These are phyloP conservation scores for Endotricha flammealis DNA, from an alignment of 2,888 invertebrate genomes.

Conservation along the genomic window DNA sequence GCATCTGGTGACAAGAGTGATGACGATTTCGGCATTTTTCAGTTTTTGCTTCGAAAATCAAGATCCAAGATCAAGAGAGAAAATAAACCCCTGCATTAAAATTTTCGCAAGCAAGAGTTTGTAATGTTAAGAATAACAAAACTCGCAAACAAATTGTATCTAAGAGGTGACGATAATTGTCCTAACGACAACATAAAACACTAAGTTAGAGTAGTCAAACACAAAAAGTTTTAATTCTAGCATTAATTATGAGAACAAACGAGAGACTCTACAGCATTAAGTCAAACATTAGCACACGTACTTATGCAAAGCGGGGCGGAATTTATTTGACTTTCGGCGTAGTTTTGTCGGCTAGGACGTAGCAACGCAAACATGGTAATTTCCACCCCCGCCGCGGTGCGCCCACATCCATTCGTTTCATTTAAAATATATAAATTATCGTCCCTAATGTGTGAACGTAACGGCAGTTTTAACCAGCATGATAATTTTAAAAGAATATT, in stretches of 20 bases:
- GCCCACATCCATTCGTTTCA: conserved; percentile 10
- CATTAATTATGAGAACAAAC: conserved; percentile 56
- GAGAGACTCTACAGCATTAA: conserved; percentile 45
- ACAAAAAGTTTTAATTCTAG: conserved; percentile 64
- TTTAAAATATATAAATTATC: too few species aligned
- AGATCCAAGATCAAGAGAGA: too few species aligned
- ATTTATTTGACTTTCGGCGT: conserved; percentile 74
- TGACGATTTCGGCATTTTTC: too few species aligned
- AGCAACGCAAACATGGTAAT: conserved; percentile 77
- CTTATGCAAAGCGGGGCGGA: conserved; percentile 71
- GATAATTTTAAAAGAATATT: too few species aligned
- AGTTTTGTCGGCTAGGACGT: conserved; percentile 72
- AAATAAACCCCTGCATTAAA: too few species aligned
- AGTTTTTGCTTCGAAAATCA: too few species aligned
- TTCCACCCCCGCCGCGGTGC: conserved; percentile 37
- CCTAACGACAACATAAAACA: conserved; percentile 24
- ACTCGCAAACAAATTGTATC: too few species aligned
- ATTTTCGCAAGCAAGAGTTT: too few species aligned
- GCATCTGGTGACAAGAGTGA: too few species aligned
- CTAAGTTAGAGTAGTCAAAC: conserved; percentile 31
- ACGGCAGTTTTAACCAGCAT: too few species aligned
- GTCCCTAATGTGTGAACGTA: too few species aligned
- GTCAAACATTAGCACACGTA: conserved; percentile 62
- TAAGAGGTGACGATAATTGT: conserved; percentile 11
- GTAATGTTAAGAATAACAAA: too few species aligned